phyloP scores from a whole-genome alignment of 1,140 invertebrate genomes.

The Drosophila ogumai region DNA sequence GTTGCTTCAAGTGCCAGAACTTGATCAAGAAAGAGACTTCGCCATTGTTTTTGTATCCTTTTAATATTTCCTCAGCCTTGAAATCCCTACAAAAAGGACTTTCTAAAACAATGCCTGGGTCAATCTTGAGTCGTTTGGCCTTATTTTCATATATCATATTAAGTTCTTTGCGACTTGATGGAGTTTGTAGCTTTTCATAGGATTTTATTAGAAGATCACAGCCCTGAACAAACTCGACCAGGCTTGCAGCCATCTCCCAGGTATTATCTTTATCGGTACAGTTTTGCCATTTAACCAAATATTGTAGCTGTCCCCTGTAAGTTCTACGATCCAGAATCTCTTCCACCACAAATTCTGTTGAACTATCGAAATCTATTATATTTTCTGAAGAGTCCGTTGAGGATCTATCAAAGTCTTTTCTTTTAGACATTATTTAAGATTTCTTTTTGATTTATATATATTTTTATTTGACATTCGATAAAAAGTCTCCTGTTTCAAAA shows the following conservation, averaged over 20 bases:
- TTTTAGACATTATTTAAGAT: not conserved
- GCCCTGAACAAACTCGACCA: not conserved
- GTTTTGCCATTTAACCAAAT: slow-evolving; percentile 39
- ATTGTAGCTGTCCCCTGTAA: slow-evolving; percentile 5
- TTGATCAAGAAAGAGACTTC: slow-evolving; percentile 31
- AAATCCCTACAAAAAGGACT: slow-evolving; percentile 35
- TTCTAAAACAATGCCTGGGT: slow-evolving; percentile 13
- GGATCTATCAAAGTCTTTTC: no score
- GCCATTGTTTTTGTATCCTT: not conserved
- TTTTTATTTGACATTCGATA: not conserved
- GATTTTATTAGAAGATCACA: slow-evolving; percentile 9
- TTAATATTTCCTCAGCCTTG: slow-evolving; percentile 14
- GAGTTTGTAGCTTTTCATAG: not conserved
- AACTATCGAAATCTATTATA: not conserved
- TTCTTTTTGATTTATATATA: not conserved
- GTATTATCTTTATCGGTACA: slow-evolving; percentile 38
- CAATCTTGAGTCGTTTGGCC: slow-evolving; percentile 45
- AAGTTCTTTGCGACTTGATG: not conserved
- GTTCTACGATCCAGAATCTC: slow-evolving; percentile 24
- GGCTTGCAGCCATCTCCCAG: slow-evolving; percentile 24
- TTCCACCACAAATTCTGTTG: slow-evolving; percentile 20
- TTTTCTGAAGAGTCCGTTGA: not conserved
- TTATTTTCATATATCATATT: slow-evolving; percentile 26
- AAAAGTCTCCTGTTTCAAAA: not conserved
- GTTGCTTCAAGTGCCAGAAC: slow-evolving; percentile 17